Percentiles rank a stretch among this genome's conserved stretches.
These are phyloP conservation scores for Nephrotoma appendiculata DNA, from an alignment of 2,888 invertebrate genomes.

Conservation along the genomic window DNA sequence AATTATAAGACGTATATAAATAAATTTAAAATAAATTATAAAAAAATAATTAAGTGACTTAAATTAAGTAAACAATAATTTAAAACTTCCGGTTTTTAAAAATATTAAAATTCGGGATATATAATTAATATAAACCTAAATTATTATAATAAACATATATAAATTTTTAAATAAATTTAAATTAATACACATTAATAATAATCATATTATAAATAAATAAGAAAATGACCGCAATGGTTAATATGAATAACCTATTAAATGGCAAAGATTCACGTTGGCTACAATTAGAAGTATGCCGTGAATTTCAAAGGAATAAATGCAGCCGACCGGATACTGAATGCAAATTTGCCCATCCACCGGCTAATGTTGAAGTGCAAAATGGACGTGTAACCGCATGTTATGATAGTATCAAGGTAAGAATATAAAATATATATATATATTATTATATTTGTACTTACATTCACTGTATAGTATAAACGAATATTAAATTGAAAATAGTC, in stretches of 20 bases:
- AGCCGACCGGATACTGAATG: slow-evolving; percentile 98
- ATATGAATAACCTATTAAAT: slow-evolving; percentile 92
- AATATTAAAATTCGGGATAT: not conserved
- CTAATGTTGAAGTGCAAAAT: slow-evolving; percentile 99
- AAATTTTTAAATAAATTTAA: not conserved
- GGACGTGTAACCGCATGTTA: slow-evolving; percentile 99
- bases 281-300: slow-evolving; percentile 97
- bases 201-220: slow-evolving; percentile 7
- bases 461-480: not conserved
- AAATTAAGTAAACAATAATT: slow-evolving; percentile 2
- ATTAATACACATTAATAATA: slow-evolving; percentile 8
- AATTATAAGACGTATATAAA: not conserved
- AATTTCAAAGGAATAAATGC: slow-evolving; percentile 99
- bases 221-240: slow-evolving; percentile 74
- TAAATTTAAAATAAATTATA: not conserved
- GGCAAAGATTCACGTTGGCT: slow-evolving; percentile 99
- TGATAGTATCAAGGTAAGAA: slow-evolving; percentile 98
- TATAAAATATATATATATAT: not conserved
- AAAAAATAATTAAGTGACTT: not conserved
- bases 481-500: not conserved
- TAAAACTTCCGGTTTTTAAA: not conserved
- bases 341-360: slow-evolving; percentile 99
- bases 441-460: not conserved
- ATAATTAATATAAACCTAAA: not conserved
- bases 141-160: not conserved